A percentile compares a stretch with the other conserved stretches of the same genome.
These are phyloP conservation scores for Crocuta crocuta DNA, from an alignment of 2,113 vertebrate species.

Conservation along the genomic window DNA sequence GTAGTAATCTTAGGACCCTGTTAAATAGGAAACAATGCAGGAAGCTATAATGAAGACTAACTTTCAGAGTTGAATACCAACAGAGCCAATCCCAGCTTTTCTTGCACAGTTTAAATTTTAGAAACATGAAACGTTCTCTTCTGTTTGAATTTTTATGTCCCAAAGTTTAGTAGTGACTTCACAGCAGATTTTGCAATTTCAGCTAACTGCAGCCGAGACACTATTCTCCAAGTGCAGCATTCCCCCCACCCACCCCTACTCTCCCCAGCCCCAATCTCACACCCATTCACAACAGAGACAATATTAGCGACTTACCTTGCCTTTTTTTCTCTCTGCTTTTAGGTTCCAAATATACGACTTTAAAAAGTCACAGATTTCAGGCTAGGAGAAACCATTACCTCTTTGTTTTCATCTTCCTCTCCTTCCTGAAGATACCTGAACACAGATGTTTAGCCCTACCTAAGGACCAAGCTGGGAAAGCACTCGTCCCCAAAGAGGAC, in stretches of 20 bases:
- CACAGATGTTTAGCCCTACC: background rate
- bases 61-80: background rate
- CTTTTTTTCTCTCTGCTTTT: background rate
- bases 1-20: background rate
- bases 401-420: background rate
- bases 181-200: background rate
- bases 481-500: background rate
- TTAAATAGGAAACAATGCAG: background rate
- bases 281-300: background rate
- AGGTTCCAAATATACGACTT: background rate
- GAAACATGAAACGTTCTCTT: background rate
- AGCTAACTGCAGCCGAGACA: background rate
- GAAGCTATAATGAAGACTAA: background rate
- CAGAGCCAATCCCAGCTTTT: background rate
- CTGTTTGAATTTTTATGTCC: background rate
- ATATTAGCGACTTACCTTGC: background rate
- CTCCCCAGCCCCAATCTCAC: background rate
- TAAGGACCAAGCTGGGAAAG: background rate
- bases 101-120: background rate
- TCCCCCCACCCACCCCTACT: accelerated
- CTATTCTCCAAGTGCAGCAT: background rate
- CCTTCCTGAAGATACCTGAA: background rate
- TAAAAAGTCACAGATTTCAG: background rate
- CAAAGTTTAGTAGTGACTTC: background rate
- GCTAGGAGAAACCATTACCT: background rate